Base-by-base conservation (phyloP, 2,113 vertebrate species). In the Phainopepla nitens region DNA sequence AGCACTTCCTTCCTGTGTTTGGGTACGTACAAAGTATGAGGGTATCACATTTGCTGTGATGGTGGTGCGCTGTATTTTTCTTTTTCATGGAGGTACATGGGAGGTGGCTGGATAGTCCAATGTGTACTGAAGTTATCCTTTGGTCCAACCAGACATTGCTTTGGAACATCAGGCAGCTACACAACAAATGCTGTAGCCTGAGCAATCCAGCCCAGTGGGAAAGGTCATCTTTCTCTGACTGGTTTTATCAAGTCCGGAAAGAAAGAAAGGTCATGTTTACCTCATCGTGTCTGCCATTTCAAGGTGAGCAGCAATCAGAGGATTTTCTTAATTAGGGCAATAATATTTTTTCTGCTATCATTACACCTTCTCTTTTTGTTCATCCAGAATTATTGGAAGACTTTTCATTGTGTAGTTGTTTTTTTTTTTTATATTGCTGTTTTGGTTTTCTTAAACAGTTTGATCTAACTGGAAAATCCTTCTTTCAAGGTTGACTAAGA, bases 81-180 rank as follows among this genome's bases (percentile, higher is more conserved):
- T 87, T 57, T 69, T 13, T 35, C 5, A 1, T n/a, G 45, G 49
- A 68, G 23, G 20, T 8, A 7, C 9, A 21, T 11, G 29, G 33
- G 33, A 70, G 41, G 23, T 25, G n/a, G 6, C 22, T 73, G 50
- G 22, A 7, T 15, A 54, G 23, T 23, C 70, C 20, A 66, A 12
- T 0, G 0, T 18, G 42, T 50, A 6, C 51, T 23, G 50, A 36
- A 62, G 45, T 57, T 44, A 5, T 60, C 5, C 1, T 21, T 50
- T 65, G 13, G 31, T 75, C 35, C 47, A 85, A 16, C 4, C 42
- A 81, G 44, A 8, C 15, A 11, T 15, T 50, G 16, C 18, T 87
- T 45, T 5, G 9, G 56, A 82, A 15, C 42, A 84, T 35, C 51
- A 89, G 60, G 7, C 24, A 61, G 6, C 28, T 69, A 7, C 2